Base-by-base conservation (phyloP, 2,797 vertebrate genomes). In the Sebastes taczanowskii region DNA sequence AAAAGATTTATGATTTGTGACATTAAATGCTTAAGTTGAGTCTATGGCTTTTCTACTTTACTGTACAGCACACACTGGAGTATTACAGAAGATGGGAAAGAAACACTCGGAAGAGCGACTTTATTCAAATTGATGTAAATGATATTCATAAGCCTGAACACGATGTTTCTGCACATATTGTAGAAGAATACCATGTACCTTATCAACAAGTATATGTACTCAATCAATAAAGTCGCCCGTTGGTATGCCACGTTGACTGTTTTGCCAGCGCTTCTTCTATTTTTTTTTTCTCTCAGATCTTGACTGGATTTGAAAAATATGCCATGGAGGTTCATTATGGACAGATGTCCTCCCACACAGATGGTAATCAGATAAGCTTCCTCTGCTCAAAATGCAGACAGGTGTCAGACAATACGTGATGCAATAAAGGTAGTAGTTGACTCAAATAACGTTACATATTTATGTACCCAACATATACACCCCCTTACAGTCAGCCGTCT, bases 1-100 rank as follows among this genome's bases (percentile, higher is more conserved):
- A 23, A 70, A 81, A 59, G 65, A 83, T 86, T 68, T 71, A 75
- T 68, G 35, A 76, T 72, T 78, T 80, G 32, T 76, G 73, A 82
- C 69, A 30, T 27, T 56, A 64, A 55, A 61, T 66, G 27, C 46
- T 73, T 53, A 59, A 69, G 16, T 82, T 64, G 20, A 74, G 23
- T 64, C 63, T 11, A 32, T 61, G 32, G 42, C 18, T 25, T 46
- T 49, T 38, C 7, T 22, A 38, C 60, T 73, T 56, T 42, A 16
- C 20, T 18, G 58, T 18, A 62, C 23, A 42, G 29, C n/a, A 35
- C 10, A 1, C 58, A 65, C 5, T 62, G 9, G 13, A 56, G 23
- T 22, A 29, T 34, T 58, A 18, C 34, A 66, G 16, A 49, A 25
- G 34, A 75, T 68, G 2, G 14, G 11, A 46, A 46, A 22, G 11